Conservation (phyloP, 2,888 invertebrate species). For the Alcis repandata region DNA sequence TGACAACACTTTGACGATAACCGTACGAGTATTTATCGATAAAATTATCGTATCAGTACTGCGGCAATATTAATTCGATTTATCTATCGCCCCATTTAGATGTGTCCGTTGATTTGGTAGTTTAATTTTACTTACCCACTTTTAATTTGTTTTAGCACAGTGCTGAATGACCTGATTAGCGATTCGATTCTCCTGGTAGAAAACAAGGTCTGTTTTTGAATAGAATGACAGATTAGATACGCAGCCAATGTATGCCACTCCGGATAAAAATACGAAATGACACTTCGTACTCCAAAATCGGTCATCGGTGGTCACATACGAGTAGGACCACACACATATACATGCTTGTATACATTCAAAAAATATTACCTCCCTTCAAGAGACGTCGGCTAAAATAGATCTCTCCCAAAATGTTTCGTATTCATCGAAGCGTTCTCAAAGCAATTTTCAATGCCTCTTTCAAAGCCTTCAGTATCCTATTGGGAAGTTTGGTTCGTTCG, state of each 20-base stretch:
- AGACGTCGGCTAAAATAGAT: neutral
- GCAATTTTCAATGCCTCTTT: constrained; percentile 32
- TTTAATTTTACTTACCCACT: constrained; percentile 6
- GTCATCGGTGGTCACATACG: too few species aligned
- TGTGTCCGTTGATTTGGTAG: constrained; percentile 30
- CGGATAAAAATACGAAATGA: too few species aligned
- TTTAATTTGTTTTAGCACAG: neutral
- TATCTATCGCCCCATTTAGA: constrained; percentile 41
- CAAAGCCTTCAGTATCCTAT: constrained; percentile 37
- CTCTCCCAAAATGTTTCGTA: constrained; percentile 1
- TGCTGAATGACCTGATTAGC: too few species aligned
- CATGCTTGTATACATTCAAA: too few species aligned
- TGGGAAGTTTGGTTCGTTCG: constrained; percentile 43
- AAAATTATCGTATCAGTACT: constrained; percentile 41
- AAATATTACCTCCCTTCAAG: neutral
- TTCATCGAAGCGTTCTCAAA: constrained; percentile 31
- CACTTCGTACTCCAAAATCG: too few species aligned
- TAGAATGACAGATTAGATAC: too few species aligned
- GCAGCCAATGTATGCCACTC: too few species aligned
- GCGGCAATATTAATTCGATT: constrained; percentile 45
- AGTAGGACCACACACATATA: too few species aligned
- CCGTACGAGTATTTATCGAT: constrained; percentile 41
- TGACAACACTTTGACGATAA: constrained; percentile 41
- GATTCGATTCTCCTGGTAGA: too few species aligned
- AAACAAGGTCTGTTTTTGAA: too few species aligned